phyloP scores from a whole-genome alignment of 2,113 vertebrate genomes.

The Sylvilagus bachmani region DNA sequence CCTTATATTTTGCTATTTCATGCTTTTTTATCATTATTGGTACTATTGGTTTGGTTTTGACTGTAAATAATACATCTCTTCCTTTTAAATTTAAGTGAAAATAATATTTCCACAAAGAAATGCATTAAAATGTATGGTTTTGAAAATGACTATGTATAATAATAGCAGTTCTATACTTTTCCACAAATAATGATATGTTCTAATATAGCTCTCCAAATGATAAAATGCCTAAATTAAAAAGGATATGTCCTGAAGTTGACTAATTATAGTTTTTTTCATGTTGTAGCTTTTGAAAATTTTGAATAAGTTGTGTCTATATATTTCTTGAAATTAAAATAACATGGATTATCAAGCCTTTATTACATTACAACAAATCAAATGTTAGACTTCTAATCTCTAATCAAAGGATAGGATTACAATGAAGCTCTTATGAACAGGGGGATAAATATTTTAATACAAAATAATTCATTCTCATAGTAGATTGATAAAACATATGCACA shows the following conservation, averaged over 20 bases:
- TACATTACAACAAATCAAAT: background rate
- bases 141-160: background rate
- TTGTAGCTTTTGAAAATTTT: slow-evolving; percentile 42
- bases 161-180: background rate
- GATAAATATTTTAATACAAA: slow-evolving; percentile 22
- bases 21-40: background rate
- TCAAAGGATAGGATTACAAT: background rate
- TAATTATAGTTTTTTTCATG: background rate
- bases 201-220: slow-evolving; percentile 38
- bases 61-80: background rate
- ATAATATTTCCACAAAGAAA: slow-evolving; percentile 32
- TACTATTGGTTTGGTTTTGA: background rate
- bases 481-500: background rate
- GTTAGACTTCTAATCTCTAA: slow-evolving; percentile 52
- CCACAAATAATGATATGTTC: background rate
- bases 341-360: background rate
- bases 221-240: background rate
- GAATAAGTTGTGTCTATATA: background rate
- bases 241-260: background rate
- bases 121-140: background rate
- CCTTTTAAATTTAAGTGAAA: background rate
- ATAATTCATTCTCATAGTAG: background rate
- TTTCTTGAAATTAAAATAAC: slow-evolving; percentile 56
- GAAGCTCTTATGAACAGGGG: background rate
- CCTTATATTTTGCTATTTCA: background rate